These are phyloP conservation scores for Brachionus koreanus DNA, from an alignment of 1,140 invertebrate species.

Conservation along the genomic window DNA sequence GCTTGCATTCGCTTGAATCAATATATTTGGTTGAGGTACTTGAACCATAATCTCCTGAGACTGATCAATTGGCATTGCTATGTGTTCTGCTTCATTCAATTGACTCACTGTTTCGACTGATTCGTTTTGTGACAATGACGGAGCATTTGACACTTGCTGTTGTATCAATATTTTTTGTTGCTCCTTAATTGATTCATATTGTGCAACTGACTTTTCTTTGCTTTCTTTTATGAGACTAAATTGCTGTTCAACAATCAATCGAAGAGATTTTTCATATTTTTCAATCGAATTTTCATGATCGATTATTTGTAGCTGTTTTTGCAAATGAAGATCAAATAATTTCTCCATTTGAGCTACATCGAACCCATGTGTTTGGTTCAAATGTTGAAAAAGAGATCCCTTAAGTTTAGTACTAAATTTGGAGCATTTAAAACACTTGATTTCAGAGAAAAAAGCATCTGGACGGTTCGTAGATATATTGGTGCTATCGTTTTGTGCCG, in stretches of 20 bases:
- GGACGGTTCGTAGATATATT: conserved; percentile 1
- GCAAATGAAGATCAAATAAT: conserved; percentile 26
- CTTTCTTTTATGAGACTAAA: neutral
- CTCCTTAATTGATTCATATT: conserved; percentile 4
- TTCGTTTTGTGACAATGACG: neutral
- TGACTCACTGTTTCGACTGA: neutral
- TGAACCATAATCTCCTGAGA: neutral
- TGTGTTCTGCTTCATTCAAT: neutral
- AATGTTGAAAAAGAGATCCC: conserved; percentile 20
- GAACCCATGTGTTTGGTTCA: neutral
- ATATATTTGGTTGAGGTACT: neutral
- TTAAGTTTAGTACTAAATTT: conserved; percentile 40
- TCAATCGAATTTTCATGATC: conserved; percentile 7
- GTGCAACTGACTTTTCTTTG: conserved; percentile 6
- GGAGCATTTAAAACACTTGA: conserved; percentile 24
- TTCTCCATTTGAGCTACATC: neutral
- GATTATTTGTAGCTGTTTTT: conserved; percentile 36
- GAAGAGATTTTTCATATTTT: conserved; percentile 15
- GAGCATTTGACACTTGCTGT: neutral
- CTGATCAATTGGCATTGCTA: neutral
- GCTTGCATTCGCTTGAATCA: neutral
- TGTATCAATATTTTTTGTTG: conserved; percentile 18
- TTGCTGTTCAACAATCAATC: neutral
- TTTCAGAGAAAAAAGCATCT: neutral
- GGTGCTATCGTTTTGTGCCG: neutral